Evolutionary conservation across 2,888 invertebrate genomes (phyloP).

Genomic region (Trachelus stipa): DNA sequence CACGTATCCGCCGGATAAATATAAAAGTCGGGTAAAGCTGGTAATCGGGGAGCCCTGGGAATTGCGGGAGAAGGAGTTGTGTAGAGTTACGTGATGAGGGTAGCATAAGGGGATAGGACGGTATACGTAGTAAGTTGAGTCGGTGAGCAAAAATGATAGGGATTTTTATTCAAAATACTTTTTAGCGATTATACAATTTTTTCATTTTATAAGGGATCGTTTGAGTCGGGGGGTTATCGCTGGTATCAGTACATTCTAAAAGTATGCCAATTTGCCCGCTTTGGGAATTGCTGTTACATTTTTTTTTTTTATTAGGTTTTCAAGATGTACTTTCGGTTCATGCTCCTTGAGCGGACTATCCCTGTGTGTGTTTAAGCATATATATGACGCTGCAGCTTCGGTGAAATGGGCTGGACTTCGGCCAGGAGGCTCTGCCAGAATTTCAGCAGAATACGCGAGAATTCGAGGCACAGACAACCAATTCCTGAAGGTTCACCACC

Average conservation of each 20-base stretch:
- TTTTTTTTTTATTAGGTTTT: neutral
- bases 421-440: conserved; percentile 42
- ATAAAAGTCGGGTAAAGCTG: neutral
- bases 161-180: no score
- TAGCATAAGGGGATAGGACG: neutral
- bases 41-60: neutral
- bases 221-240: neutral
- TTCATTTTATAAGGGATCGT: neutral
- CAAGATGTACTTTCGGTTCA: neutral
- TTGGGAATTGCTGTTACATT: neutral
- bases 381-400: conserved; percentile 10
- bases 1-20: neutral
- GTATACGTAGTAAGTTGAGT: neutral
- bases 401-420: conserved; percentile 40
- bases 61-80: neutral
- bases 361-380: neutral
- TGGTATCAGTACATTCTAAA: neutral
- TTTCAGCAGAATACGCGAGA: conserved; percentile 19
- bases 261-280: neutral
- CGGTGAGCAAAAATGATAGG: no score
- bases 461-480: neutral
- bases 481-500: neutral
- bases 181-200: no score
- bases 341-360: neutral
- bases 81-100: neutral